These are phyloP conservation scores for Nebria brevicollis DNA, from an alignment of 2,888 invertebrate species.

Conservation along the genomic window DNA sequence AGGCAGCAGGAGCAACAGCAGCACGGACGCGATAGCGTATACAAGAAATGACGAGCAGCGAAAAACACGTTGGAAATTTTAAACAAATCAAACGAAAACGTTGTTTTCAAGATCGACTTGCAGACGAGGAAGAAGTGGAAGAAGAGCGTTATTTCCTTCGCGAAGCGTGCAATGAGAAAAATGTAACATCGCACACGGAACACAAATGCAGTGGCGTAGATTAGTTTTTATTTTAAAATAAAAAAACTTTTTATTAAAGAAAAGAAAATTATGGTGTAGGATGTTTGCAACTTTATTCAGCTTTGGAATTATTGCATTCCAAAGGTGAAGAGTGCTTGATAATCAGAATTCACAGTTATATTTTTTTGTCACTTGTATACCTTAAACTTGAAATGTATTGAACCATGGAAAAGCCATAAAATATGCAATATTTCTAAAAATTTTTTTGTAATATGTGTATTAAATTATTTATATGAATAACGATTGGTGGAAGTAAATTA, in stretches of 20 bases:
- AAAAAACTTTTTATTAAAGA: neutral
- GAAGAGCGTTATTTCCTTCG: neutral
- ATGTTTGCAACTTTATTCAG: too few species aligned
- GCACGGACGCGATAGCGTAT: neutral
- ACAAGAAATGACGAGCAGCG: conserved; percentile 7
- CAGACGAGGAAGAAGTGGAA: conserved; percentile 8
- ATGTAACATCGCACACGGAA: conserved; percentile 1
- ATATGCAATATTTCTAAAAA: neutral
- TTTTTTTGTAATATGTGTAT: neutral
- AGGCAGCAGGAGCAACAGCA: conserved; percentile 9
- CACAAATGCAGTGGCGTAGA: neutral
- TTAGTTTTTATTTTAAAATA: neutral
- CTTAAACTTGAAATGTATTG: too few species aligned
- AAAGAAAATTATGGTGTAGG: too few species aligned
- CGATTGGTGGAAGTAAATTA: neutral
- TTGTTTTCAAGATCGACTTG: conserved; percentile 5
- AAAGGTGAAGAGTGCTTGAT: too few species aligned
- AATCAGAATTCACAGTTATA: too few species aligned
- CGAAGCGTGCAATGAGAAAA: neutral
- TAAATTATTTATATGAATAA: neutral
- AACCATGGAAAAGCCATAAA: neutral
- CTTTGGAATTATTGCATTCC: too few species aligned
- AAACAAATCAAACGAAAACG: conserved; percentile 4
- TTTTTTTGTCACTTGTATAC: too few species aligned
- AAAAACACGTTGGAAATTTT: conserved; percentile 2